A percentile compares a stretch with the other conserved stretches of the same genome.
Evolutionary conservation across 2,113 vertebrate genomes (phyloP).

Genomic region (Sinocyclocheilus anophthalmus): DNA sequence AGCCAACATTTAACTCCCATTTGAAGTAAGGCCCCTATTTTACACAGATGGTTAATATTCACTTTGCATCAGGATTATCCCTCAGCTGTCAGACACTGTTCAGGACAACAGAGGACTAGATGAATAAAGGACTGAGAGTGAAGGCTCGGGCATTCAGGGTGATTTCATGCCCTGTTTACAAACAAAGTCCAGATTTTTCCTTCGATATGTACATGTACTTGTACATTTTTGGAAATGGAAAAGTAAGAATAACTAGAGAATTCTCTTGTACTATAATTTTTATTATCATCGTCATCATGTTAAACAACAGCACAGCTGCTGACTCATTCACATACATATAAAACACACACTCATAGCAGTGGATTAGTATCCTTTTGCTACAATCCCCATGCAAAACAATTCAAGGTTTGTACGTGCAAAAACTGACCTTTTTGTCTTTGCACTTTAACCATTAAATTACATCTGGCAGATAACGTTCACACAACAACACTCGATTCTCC

Average conservation of each 20-base stretch:
- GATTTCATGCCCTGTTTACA: conserved; percentile 40
- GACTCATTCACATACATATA: conserved; percentile 33
- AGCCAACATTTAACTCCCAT: conserved; percentile 60
- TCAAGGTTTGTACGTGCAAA: conserved; percentile 40
- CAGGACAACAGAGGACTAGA: conserved; percentile 13
- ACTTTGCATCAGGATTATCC: conserved; percentile 51
- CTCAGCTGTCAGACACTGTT: conserved; percentile 30
- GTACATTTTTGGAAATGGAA: conserved; percentile 15
- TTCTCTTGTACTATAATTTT: conserved; percentile 58
- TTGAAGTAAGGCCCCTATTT: conserved; percentile 53
- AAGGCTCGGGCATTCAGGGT: conserved; percentile 36
- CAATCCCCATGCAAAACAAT: conserved; percentile 54
- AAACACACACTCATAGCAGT: conserved; percentile 32
- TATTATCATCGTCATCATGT: conserved; percentile 58
- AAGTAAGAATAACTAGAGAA: conserved; percentile 7
- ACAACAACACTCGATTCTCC: conserved; percentile 20
- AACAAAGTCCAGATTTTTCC: conserved; percentile 40
- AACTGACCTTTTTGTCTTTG: conserved; percentile 23
- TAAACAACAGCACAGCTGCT: conserved; percentile 74
- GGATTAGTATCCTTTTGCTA: conserved; percentile 62
- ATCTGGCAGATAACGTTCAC: background rate
- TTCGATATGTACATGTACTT: background rate
- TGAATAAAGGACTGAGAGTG: conserved; percentile 28
- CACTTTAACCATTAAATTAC: conserved; percentile 10
- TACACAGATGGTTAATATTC: conserved; percentile 61